phyloP scores from a whole-genome alignment of 2,113 vertebrate species.

The Chlorodrepanis virens region DNA sequence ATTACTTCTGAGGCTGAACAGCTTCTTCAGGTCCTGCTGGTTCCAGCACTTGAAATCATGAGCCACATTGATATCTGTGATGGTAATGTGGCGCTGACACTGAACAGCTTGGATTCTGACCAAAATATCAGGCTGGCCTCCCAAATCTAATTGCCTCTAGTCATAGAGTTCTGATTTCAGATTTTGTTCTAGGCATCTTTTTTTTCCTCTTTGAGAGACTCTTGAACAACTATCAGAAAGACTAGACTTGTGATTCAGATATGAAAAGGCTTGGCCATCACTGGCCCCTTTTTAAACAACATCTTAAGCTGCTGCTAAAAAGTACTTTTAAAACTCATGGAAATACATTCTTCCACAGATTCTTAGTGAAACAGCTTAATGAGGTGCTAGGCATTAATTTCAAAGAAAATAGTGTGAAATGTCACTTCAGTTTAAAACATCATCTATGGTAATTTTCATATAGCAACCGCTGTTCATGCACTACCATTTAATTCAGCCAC shows the following conservation, averaged over 20 bases:
- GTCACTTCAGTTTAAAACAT: not conserved
- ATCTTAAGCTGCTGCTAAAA: not conserved
- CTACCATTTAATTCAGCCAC: not conserved
- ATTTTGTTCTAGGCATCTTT: not conserved
- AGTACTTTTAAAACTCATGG: not conserved
- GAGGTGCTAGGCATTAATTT: not conserved
- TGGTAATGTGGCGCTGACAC: not conserved
- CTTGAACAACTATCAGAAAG: not conserved
- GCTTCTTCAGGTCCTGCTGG: not conserved
- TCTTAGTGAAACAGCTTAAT: not conserved
- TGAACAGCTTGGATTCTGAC: not conserved
- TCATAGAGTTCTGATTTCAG: not conserved
- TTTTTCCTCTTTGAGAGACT: not conserved
- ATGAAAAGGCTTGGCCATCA: not conserved
- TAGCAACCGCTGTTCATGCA: not conserved
- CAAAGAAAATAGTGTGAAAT: not conserved
- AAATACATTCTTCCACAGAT: not conserved
- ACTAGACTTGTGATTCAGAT: not conserved
- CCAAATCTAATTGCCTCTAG: not conserved
- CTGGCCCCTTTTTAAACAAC: not conserved
- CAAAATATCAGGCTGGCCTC: not conserved
- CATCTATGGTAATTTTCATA: not conserved
- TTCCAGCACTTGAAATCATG: not conserved
- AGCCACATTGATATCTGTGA: not conserved
- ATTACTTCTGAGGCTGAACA: not conserved